phyloP scores from a whole-genome alignment of 2,113 vertebrate genomes.

The Bostrychus sinensis region DNA sequence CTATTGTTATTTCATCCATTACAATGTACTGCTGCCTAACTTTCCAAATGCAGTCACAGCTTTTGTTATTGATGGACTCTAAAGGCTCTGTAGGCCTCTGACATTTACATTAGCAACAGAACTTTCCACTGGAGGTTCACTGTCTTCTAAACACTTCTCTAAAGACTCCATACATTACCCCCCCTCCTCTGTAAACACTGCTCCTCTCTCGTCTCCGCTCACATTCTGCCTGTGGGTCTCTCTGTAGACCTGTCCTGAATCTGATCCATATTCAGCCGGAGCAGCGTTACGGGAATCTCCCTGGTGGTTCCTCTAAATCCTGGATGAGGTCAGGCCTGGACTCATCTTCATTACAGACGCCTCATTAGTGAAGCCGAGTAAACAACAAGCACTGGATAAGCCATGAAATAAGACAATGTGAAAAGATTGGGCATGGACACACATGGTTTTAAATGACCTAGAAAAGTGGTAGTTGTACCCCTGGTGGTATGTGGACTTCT shows the following conservation, averaged over 20 bases:
- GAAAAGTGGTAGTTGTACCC: no score
- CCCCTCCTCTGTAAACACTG: slow-evolving; percentile 6
- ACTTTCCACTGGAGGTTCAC: not conserved
- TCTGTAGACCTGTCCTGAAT: slow-evolving; percentile 37
- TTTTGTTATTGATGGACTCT: no score
- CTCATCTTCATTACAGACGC: not conserved
- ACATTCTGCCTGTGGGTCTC: slow-evolving; percentile 30
- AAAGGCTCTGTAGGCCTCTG: not conserved
- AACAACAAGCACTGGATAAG: not conserved
- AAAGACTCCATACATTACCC: not conserved
- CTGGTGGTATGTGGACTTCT: no score
- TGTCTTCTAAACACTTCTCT: not conserved
- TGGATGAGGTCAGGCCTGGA: slow-evolving; percentile 3
- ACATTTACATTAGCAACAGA: not conserved
- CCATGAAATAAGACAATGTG: not conserved
- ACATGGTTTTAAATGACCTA: no score
- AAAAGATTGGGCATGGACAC: no score
- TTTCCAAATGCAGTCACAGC: not conserved
- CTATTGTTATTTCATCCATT: not conserved
- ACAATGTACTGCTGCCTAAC: not conserved
- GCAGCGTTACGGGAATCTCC: slow-evolving; percentile 3
- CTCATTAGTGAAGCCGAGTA: slow-evolving; percentile 2
- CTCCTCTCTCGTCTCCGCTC: slow-evolving; percentile 17
- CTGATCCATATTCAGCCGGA: slow-evolving; percentile 22
- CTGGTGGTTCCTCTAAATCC: not conserved